Base-by-base conservation (phyloP, 2,797 vertebrate species). In the Lates japonicus region DNA sequence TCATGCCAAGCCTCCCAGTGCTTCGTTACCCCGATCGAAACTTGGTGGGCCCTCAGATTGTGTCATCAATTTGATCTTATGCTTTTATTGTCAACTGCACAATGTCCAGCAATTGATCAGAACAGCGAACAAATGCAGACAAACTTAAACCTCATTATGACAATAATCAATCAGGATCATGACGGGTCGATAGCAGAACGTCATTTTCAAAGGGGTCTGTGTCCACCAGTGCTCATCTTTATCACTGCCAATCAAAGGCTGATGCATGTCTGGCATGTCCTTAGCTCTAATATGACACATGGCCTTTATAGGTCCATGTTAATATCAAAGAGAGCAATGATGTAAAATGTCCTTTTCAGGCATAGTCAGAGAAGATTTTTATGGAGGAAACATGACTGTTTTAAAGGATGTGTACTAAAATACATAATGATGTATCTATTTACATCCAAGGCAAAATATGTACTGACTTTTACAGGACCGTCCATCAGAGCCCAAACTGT, bases 391-490 rank as follows among this genome's bases (percentile, higher is more conserved):
- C 9, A 59, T n/a, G 13, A 33, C 2, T 31, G 5, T 29, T 76
- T 33, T 58, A n/a, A 44, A 42, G 20, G 1, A 20, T 14, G 44
- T n/a, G 2, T 5, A 19, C 16, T n/a, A 8, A 70, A 65, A 29
- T n/a, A 31, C 0, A 51, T 10, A 48, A 69, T 48, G 7, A 22
- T 25, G 19, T 13, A 76, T 11, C 6, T 25, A 42, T 71, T 71
- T 31, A 61, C 3, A 54, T 49, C 2, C 3, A 60, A 59, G 9
- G 31, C 0, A 59, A 63, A 87, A 86, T 11, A 52, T 60, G 2
- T 74, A 98, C 98, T 89, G 95, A 99, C 98, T 98, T 99, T 99
- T 99, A 95, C 98, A 99, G 86, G 98, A 96, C 93, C 94, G 96
- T 91, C 97, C 96, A 64, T 99, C 97, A 4, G 87, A 97, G 52